Conservation (phyloP, 2,797 vertebrate genomes). For the Gouania willdenowi region DNA sequence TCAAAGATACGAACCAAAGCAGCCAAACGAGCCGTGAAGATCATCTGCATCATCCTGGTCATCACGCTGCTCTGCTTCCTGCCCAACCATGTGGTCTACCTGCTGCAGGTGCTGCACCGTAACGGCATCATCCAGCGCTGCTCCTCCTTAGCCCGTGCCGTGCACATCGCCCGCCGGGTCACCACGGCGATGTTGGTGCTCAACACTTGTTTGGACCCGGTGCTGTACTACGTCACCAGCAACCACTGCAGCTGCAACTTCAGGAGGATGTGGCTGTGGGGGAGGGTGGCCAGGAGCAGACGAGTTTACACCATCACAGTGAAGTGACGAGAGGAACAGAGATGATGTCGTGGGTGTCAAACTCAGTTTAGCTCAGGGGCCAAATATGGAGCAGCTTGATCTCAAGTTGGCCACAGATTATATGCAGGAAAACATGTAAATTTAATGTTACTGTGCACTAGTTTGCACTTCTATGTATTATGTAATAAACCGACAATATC, state of each 20-base stretch:
- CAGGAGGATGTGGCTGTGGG: constrained; percentile 24
- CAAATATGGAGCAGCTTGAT: too few relatives aligned
- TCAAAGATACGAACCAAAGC: constrained; percentile 41
- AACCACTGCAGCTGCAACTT: constrained; percentile 58
- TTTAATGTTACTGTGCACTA: too few relatives aligned
- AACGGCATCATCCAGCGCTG: constrained; percentile 35
- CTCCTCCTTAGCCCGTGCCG: fast-evolving
- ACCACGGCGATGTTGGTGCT: constrained; percentile 76
- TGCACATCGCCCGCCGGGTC: constrained; percentile 68
- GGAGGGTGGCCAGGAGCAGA: constrained; percentile 12
- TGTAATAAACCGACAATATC: too few relatives aligned
- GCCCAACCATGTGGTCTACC: constrained; percentile 76
- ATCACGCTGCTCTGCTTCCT: constrained; percentile 83
- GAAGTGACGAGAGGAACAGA: neutral
- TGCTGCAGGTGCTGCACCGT: constrained; percentile 73
- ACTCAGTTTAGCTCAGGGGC: too few relatives aligned
- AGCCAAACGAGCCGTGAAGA: constrained; percentile 57
- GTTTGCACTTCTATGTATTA: too few relatives aligned
- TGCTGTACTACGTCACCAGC: constrained; percentile 79
- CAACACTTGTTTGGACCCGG: constrained; percentile 82
- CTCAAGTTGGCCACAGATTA: too few relatives aligned
- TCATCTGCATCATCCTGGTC: constrained; percentile 68
- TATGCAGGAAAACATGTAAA: too few relatives aligned
- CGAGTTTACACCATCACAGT: constrained; percentile 64
- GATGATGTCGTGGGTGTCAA: too few relatives aligned